A percentile compares a stretch with the other conserved stretches of the same genome.
Conservation (phyloP, 1,140 invertebrate species). For the Drosophila nannoptera region DNA sequence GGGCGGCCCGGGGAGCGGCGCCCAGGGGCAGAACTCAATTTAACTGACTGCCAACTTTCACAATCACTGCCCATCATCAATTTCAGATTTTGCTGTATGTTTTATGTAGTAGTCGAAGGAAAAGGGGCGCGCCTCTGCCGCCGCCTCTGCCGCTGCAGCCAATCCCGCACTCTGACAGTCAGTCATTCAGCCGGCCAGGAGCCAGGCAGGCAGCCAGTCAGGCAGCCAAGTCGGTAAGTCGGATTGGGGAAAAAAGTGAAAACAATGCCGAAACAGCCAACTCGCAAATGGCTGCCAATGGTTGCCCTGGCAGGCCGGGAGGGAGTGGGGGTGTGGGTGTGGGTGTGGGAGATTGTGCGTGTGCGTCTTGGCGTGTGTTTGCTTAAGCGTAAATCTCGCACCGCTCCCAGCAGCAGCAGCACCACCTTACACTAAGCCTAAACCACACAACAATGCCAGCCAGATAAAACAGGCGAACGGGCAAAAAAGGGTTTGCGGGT, state of each 20-base stretch:
- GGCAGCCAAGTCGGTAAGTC: conserved; percentile 5
- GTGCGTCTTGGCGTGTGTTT: conserved; percentile 66
- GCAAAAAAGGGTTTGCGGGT: conserved; percentile 51
- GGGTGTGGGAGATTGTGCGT: conserved; percentile 43
- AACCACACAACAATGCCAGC: conserved; percentile 58
- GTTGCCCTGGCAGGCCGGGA: conserved; percentile 48
- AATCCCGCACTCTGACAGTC: conserved; percentile 36
- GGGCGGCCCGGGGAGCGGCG: conserved; percentile 15
- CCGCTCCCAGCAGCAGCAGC: conserved; percentile 14
- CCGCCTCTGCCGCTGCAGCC: conserved; percentile 23
- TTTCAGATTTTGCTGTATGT: conserved; percentile 78
- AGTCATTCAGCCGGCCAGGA: conserved; percentile 8
- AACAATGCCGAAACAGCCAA: conserved; percentile 60
- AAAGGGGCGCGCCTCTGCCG: conserved; percentile 47
- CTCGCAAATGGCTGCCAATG: conserved; percentile 60
- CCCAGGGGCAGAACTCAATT: conserved; percentile 65
- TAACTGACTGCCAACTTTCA: conserved; percentile 77
- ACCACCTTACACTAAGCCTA: conserved; percentile 47
- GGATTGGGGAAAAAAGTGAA: conserved; percentile 57
- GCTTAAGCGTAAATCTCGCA: conserved; percentile 67
- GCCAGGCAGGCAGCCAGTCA: conserved; percentile 8
- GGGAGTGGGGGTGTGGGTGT: conserved; percentile 24
- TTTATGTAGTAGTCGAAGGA: conserved; percentile 60
- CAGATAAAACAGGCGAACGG: conserved; percentile 60
- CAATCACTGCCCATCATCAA: conserved; percentile 77